These are phyloP conservation scores for Parapristionchus giblindavisi DNA, from an alignment of 2,888 invertebrate species.

Conservation along the genomic window DNA sequence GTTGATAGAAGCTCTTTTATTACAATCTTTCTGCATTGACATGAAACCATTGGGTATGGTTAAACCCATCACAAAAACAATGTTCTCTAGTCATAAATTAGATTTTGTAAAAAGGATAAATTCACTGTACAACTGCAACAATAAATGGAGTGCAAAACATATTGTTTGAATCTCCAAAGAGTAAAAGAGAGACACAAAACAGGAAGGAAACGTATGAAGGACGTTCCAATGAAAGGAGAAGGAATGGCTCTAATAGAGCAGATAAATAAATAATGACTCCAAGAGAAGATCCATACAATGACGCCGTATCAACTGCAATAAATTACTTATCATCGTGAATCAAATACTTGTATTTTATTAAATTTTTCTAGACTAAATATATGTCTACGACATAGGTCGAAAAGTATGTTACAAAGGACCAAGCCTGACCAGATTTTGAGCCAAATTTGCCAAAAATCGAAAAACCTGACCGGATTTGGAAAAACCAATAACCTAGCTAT, in stretches of 20 bases:
- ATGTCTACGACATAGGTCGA: too few species aligned
- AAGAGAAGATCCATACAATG: not conserved
- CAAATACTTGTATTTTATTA: not conserved
- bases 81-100: conserved; percentile 17
- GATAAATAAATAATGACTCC: not conserved
- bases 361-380: not conserved
- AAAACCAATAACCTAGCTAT: too few species aligned
- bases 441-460: too few species aligned
- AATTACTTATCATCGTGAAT: not conserved
- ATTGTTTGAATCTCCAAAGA: too few species aligned
- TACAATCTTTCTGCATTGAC: conserved; percentile 15
- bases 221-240: not conserved
- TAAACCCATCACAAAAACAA: conserved; percentile 1
- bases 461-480: too few species aligned
- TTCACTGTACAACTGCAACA: conserved; percentile 22
- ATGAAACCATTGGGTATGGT: conserved; percentile 4
- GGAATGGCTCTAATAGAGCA: conserved; percentile 11
- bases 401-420: too few species aligned
- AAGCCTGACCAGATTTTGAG: too few species aligned
- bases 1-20: conserved; percentile 20
- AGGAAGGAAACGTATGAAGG: not conserved
- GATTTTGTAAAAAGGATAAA: not conserved
- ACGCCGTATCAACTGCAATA: too few species aligned
- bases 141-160: too few species aligned
- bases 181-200: conserved; percentile 5